Percentiles rank a stretch among this genome's conserved stretches.
These are phyloP conservation scores for Flabesymbios commensalis DNA, from an alignment of 2,888 invertebrate genomes.

Conservation along the genomic window DNA sequence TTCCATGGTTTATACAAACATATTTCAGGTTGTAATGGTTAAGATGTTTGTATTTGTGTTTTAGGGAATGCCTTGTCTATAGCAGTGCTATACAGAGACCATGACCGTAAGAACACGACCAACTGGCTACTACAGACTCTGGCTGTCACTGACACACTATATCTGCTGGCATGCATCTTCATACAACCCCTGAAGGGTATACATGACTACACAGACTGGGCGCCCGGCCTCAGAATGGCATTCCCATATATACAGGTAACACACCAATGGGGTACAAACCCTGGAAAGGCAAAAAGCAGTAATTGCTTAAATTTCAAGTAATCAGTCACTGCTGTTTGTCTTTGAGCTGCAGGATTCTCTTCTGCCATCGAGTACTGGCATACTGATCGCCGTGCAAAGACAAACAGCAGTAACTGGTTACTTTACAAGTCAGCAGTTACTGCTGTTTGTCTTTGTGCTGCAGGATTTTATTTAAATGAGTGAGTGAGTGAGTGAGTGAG, in stretches of 20 bases:
- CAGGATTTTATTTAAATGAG: too few species aligned
- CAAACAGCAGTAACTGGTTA: too few species aligned
- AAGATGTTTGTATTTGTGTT: constrained; percentile 24
- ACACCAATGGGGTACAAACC: constrained; percentile 1
- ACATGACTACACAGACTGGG: constrained; percentile 27
- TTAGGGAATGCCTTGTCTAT: constrained; percentile 36
- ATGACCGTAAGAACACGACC: constrained; percentile 29
- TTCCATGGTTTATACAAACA: too few species aligned
- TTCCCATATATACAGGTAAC: constrained; percentile 22
- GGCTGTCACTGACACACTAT: constrained; percentile 32
- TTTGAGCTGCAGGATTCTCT: too few species aligned
- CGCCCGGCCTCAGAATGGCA: constrained; percentile 14
- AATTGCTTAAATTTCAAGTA: too few species aligned
- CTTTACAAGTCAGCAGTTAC: too few species aligned
- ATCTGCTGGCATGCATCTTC: constrained; percentile 34
- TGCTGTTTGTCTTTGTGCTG: too few species aligned
- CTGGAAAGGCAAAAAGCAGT: not conserved
- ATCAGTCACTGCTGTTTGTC: too few species aligned
- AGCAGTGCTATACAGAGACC: constrained; percentile 31
- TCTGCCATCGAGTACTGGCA: too few species aligned
- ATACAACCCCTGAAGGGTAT: constrained; percentile 30
- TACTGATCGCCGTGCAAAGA: too few species aligned
- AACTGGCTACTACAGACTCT: constrained; percentile 35
- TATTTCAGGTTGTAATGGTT: constrained; percentile 23
- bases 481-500: too few species aligned